Evolutionary conservation across 2,888 invertebrate genomes (phyloP), one percentile per base, ranked within the genome.

Genomic region (Nephrotoma flavescens): DNA sequence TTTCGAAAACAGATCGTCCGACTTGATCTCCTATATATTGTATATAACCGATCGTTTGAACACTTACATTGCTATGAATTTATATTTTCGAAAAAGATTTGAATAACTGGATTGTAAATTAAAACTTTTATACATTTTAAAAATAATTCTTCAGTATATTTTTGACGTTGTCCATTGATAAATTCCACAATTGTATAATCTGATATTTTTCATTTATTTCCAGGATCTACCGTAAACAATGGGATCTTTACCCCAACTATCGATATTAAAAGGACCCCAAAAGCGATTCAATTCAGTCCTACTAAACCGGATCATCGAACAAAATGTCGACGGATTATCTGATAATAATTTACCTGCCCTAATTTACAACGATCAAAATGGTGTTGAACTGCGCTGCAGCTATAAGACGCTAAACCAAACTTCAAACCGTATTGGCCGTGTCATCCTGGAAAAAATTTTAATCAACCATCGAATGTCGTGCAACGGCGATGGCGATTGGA

Each of bases 231-330:
- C 6, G 31, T 71, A 31, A 71, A 88, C 45, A 52, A 96, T 96
- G 96, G 96, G 96, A 86, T 95, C 96, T 4, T 91, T 96, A 89
- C 96, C 95, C 87, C 94, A 95, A 89, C 92, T 95, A 87, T 96
- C 96, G 0, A 93, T 96, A 88, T 92, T 95, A 86, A 94, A 94
- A 89, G 95, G 95, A 0, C 92, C 92, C 4, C 93, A 94, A 42
- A 91, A 93, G 85, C 90, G 91, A 1, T 92, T 93, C 15, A 92
- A 92, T 5, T 90, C 93, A 0, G 92, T 93, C 0, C 93, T 93
- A 0, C 90, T 95, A 57, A 92, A 95, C 87, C 91, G 91, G 88
- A 91, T 94, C 87, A 93, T 94, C 88, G 93, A 93, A 89, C 92
- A 93, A 71, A 93, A 94, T 86, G 92, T 95, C n/a, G 89, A 91